Evolutionary conservation across 64 coral and sea anemone genomes (phyloP).

Genomic region (Astreopora myriophthalma): DNA sequence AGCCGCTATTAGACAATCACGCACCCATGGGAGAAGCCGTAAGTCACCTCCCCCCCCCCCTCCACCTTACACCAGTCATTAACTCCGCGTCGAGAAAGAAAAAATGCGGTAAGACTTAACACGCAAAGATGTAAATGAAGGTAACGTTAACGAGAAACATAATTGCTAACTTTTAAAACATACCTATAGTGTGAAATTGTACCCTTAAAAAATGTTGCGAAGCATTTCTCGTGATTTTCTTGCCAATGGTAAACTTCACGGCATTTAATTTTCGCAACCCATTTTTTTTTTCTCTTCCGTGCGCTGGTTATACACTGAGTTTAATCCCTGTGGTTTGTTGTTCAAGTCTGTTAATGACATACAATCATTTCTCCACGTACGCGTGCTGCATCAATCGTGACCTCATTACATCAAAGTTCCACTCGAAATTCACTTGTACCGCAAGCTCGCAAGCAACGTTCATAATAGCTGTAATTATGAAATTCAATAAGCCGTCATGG

Average conservation of each 20-base stretch:
- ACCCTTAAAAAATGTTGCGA: too few relatives aligned
- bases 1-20: too few relatives aligned
- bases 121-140: too few relatives aligned
- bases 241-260: neutral
- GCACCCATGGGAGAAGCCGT: too few relatives aligned
- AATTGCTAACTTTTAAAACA: too few relatives aligned
- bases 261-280: neutral
- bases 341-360: neutral
- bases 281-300: neutral
- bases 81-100: too few relatives aligned
- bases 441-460: neutral
- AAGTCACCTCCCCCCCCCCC: too few relatives aligned
- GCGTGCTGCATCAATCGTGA: neutral
- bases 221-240: neutral
- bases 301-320: neutral
- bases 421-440: neutral
- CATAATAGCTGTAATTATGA: constrained; percentile 16
- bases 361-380: constrained; percentile 17
- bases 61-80: too few relatives aligned
- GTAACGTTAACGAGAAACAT: too few relatives aligned
- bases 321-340: neutral
- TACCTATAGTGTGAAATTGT: too few relatives aligned
- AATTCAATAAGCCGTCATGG: neutral
- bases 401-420: neutral
- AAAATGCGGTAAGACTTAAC: too few relatives aligned